Conservation (phyloP, 2,888 invertebrate genomes). For the Eucriotettix oculatus region DNA sequence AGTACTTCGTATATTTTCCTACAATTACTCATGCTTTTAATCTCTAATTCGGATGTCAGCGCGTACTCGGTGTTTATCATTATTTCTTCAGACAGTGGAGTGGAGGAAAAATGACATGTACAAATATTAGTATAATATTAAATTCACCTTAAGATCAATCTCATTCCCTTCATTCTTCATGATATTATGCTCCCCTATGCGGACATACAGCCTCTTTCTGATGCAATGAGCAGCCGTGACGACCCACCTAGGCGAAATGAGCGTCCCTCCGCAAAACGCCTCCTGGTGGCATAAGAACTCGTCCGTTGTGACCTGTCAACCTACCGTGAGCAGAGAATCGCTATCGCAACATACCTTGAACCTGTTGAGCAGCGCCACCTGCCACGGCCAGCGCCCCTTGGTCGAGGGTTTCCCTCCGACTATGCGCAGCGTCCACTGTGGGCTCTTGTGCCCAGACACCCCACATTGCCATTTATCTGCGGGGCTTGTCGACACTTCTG, state of each 20-base stretch:
- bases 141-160: slow-evolving; percentile 44
- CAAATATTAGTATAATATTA: neutral
- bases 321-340: slow-evolving; percentile 22
- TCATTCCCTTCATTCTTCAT: slow-evolving; percentile 57
- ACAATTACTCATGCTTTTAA: no score
- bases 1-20: no score
- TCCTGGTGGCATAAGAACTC: slow-evolving; percentile 36
- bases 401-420: slow-evolving; percentile 70
- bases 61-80: no score
- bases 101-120: no score
- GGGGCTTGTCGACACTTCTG: no score
- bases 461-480: neutral
- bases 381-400: slow-evolving; percentile 87
- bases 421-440: slow-evolving; percentile 34
- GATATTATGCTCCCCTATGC: slow-evolving; percentile 76
- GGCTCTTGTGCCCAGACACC: neutral
- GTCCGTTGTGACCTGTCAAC: slow-evolving; percentile 41
- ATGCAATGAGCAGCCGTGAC: slow-evolving; percentile 80
- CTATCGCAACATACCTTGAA: slow-evolving; percentile 40
- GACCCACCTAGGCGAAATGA: slow-evolving; percentile 68
- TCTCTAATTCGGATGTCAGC: no score
- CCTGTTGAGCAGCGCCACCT: slow-evolving; percentile 75
- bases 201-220: slow-evolving; percentile 55
- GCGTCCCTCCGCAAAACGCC: slow-evolving; percentile 76
- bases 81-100: no score